Percentiles rank a stretch among this genome's conserved stretches.
These are phyloP conservation scores for Nephotettix cincticeps DNA, from an alignment of 1,140 invertebrate genomes.

Conservation along the genomic window DNA sequence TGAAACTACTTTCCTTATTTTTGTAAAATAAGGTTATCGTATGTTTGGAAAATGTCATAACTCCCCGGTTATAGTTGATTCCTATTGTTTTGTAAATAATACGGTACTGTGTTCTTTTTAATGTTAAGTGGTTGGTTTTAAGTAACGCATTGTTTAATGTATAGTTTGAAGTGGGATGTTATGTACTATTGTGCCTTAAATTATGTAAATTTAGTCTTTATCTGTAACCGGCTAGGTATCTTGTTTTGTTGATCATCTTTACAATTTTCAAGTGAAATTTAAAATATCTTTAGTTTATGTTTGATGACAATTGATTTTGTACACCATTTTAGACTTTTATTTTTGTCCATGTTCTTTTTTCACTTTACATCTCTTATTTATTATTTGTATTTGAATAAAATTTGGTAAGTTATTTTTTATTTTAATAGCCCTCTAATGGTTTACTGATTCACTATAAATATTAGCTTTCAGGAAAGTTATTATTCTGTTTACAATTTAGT, in stretches of 20 bases:
- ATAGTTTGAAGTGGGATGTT: constrained; percentile 19
- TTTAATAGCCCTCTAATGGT: no score
- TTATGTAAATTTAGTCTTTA: neutral
- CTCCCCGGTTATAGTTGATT: constrained; percentile 13
- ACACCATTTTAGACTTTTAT: no score
- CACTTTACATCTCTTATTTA: no score
- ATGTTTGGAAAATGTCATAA: neutral
- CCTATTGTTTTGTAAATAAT: constrained; percentile 18
- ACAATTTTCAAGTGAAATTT: neutral
- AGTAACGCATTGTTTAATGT: constrained; percentile 3
- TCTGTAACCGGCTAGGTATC: no score
- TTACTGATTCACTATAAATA: no score
- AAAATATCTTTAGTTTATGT: neutral
- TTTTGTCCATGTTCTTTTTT: no score
- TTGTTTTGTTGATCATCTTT: no score
- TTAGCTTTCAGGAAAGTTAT: no score
- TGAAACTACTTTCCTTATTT: constrained; percentile 21
- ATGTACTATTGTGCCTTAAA: constrained; percentile 8
- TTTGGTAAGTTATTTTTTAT: no score
- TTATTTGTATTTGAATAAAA: no score
- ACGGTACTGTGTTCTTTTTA: neutral
- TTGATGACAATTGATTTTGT: no score
- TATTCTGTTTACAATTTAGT: no score
- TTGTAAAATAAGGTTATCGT: neutral
- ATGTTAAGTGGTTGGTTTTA: neutral